phyloP scores from a whole-genome alignment of 2,888 invertebrate species.

The Tinea semifulvella region DNA sequence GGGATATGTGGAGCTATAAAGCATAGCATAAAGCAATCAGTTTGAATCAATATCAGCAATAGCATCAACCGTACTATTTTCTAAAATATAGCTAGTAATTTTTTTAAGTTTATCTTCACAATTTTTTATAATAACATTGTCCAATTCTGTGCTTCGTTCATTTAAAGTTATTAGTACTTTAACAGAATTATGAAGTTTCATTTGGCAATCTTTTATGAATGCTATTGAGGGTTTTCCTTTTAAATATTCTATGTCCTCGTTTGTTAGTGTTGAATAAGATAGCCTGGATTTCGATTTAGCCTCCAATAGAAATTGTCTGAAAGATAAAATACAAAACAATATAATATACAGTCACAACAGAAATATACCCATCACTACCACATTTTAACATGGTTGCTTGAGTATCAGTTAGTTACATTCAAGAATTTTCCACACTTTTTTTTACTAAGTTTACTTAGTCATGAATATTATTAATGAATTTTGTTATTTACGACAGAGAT shows the following conservation, averaged over 20 bases:
- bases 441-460: too few species aligned
- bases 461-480: too few species aligned
- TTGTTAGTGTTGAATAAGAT: slow-evolving; percentile 42
- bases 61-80: slow-evolving; percentile 42
- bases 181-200: slow-evolving; percentile 40
- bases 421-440: too few species aligned
- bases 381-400: too few species aligned
- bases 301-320: slow-evolving; percentile 45
- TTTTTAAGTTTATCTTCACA: slow-evolving; percentile 37
- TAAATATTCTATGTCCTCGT: slow-evolving; percentile 53
- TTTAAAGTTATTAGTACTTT: slow-evolving; percentile 35
- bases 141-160: slow-evolving; percentile 34
- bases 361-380: too few species aligned
- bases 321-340: slow-evolving; percentile 22
- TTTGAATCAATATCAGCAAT: slow-evolving; percentile 19
- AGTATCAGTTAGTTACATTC: too few species aligned
- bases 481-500: too few species aligned
- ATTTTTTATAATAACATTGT: slow-evolving; percentile 34
- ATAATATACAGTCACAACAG: too few species aligned
- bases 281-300: slow-evolving; percentile 37
- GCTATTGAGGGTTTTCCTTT: slow-evolving; percentile 46
- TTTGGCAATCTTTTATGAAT: slow-evolving; percentile 42
- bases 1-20: too few species aligned
- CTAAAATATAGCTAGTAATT: slow-evolving; percentile 45
- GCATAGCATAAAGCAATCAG: too few species aligned